A percentile compares a stretch with the other conserved stretches of the same genome.
These are phyloP conservation scores for Rhagologus leucostigma DNA, from an alignment of 2,113 vertebrate species.

Conservation along the genomic window DNA sequence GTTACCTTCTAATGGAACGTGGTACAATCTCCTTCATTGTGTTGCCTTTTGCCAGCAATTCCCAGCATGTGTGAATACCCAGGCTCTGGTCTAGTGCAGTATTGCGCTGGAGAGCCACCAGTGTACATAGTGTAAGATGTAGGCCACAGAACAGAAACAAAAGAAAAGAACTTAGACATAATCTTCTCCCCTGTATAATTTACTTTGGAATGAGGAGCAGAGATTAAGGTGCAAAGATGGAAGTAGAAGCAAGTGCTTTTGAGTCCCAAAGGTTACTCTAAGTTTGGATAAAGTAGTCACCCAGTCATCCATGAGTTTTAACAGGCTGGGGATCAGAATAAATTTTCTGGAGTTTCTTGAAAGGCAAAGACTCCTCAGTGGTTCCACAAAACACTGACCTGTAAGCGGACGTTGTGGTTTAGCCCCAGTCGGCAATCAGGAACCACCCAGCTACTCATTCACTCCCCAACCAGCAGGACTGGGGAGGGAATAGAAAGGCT, in stretches of 20 bases:
- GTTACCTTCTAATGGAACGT: neutral
- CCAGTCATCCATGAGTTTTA: neutral
- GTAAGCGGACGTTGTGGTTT: neutral
- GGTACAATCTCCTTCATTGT: neutral
- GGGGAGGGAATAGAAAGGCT: neutral
- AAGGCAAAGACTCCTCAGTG: neutral
- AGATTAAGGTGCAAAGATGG: neutral
- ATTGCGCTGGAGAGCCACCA: neutral
- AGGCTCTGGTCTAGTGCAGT: neutral
- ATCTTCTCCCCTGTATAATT: neutral
- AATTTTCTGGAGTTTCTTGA: neutral
- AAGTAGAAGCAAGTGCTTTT: neutral
- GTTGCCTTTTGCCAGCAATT: neutral
- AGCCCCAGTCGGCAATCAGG: neutral
- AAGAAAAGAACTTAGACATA: neutral
- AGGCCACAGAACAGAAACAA: neutral
- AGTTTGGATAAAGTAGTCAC: neutral
- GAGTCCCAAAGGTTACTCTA: neutral
- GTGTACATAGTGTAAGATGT: neutral
- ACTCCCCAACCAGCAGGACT: accelerated
- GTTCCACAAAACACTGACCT: neutral
- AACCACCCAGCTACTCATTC: neutral
- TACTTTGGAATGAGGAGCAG: neutral
- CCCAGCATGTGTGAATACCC: neutral
- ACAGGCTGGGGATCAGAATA: neutral